Base-by-base conservation (phyloP, 2,888 invertebrate species). In the Ecliptopera silaceata region DNA sequence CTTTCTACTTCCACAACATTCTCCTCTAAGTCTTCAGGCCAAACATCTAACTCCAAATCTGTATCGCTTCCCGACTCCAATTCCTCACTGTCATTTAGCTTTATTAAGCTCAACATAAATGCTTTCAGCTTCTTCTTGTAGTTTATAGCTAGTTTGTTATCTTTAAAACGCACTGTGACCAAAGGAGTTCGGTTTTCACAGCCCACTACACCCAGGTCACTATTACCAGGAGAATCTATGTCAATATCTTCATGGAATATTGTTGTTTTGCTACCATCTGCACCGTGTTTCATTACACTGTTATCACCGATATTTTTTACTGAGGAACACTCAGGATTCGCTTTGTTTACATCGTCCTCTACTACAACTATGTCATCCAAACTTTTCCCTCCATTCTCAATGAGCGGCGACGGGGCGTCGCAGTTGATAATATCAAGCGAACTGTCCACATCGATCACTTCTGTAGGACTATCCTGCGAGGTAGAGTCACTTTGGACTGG, bases 111-210 rank as follows among this genome's bases (percentile, higher is more conserved):
- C 44, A 89, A 70, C 73, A 93, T 79, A 72, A 92, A 92, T 42
- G 80, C 79, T 61, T 91, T 85, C 43, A 93, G 76, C 67, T 86
- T 80, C 26, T 80, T 70, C 70, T 90, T 92, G 69, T 92, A 93
- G 34, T 67, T 73, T 51, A 81, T 83, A 1, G 92, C 89, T 59
- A 88, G 66, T 57, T 77, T 80, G 61, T 79, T 82, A 61, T 92
- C 86, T 60, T 76, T 84, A 70, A 93, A 93, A 17, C 77, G 81
- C 8, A 93, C 83, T 41, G 84, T 83, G 22, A 92, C 79, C 58
- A 87, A 65, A 3, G 91, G 91, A 31, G 77, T 82, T 47, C 82
- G 82, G 64, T 87, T 87, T 62, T 85, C 86, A 70, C 88, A 86
- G 10, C 86, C 86, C 3, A 84, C 82, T 44, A 84, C 82, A 59